These are phyloP conservation scores for Triplophysa siluroides DNA, from an alignment of 2,113 vertebrate genomes.

Conservation along the genomic window DNA sequence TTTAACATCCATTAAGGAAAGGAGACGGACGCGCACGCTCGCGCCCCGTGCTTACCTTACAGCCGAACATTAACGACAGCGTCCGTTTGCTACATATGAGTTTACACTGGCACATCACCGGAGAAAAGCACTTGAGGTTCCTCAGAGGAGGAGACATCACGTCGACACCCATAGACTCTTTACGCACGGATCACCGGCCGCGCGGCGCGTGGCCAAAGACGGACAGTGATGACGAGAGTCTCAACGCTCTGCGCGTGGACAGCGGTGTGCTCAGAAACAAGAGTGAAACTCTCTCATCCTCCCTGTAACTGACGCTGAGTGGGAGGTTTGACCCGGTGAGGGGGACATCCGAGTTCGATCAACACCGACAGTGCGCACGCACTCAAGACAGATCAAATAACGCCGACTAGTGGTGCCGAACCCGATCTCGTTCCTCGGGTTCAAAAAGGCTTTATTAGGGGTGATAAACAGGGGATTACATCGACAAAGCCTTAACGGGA, in stretches of 20 bases:
- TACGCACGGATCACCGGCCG: conserved; percentile 11
- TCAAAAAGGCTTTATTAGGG: not conserved
- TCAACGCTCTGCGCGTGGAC: not conserved
- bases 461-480: no score
- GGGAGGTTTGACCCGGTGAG: not conserved
- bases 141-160: conserved; percentile 77
- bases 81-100: conserved; percentile 83
- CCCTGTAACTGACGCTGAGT: not conserved
- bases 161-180: conserved; percentile 62
- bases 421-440: not conserved
- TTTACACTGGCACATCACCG: conserved; percentile 85
- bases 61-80: conserved; percentile 84
- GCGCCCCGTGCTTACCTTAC: conserved; percentile 71
- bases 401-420: conserved; percentile 5
- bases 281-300: not conserved
- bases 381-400: not conserved
- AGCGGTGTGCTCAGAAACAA: conserved; percentile 9
- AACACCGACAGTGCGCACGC: not conserved
- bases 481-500: not conserved
- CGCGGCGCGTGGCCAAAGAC: not conserved
- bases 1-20: not conserved
- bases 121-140: conserved; percentile 80
- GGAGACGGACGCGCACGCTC: not conserved
- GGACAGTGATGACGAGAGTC: not conserved
- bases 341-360: not conserved